Conservation (phyloP, 2,797 vertebrate species). For the Alauda arvensis region DNA sequence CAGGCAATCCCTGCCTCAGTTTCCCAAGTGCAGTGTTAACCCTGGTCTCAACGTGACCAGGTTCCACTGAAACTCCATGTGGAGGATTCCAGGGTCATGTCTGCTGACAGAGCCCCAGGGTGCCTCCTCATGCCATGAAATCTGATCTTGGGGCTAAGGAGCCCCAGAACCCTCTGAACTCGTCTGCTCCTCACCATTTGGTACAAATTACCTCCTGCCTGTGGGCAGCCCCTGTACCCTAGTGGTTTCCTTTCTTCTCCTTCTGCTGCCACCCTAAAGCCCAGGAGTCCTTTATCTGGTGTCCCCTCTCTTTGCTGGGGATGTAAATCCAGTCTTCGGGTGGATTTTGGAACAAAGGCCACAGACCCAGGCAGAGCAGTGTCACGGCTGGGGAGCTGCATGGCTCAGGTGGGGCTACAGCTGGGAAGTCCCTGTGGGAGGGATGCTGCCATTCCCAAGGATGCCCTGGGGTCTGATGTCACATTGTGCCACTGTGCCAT, state of each 20-base stretch:
- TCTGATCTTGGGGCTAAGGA: neutral
- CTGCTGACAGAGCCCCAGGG: neutral
- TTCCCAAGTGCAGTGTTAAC: neutral
- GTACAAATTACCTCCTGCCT: neutral
- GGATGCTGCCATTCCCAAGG: neutral
- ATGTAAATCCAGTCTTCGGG: neutral
- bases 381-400: neutral
- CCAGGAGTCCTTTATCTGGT: neutral
- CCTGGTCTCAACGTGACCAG: neutral
- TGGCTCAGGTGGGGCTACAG: neutral
- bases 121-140: neutral
- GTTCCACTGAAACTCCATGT: neutral
- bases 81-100: neutral
- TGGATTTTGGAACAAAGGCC: neutral
- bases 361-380: neutral
- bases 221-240: neutral
- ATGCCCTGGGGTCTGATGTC: neutral
- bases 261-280: neutral
- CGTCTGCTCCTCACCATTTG: neutral
- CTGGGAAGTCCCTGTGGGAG: neutral
- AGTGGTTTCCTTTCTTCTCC: neutral
- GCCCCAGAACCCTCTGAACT: neutral
- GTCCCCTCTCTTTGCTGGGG: neutral
- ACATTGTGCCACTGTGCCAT: accelerated
- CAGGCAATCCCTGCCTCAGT: neutral